Evolutionary conservation across 2,888 invertebrate species (phyloP), one percentile per base, ranked within the genome.

Genomic region (Dermolepida albohirtum): DNA sequence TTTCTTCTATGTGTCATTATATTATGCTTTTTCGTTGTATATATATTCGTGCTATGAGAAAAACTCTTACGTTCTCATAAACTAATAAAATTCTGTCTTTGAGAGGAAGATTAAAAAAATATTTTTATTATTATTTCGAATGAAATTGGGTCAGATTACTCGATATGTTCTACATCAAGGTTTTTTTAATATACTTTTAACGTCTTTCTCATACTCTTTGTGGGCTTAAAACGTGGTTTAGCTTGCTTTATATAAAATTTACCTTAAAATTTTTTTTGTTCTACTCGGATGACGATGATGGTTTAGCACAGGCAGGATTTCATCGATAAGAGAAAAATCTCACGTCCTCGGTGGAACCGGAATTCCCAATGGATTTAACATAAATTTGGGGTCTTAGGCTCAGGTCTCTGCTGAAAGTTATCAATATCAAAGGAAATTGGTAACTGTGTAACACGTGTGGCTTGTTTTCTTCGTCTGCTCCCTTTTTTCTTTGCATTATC

Each of bases 391-490:
- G 59, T 47, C 47, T 47, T 62, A 16, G 34, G 44, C 34, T 62
- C 59, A 47, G 17, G 17, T 16, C 59, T 47, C 44, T 47, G 59
- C 29, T 47, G 47, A 62, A 62, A 62, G 59, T 62, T 62, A 62
- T 62, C 59, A 62, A 62, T 62, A 62, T 62, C 59, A 62, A 62
- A 47, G 59, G 59, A 62, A 62, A 62, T 62, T 62, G 59, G 59
- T 62, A 62, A 62, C 59, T 47, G 39, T 49, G 39, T 47, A 62
- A 62, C 59, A 62, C 47, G 59, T 62, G 59, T 47, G 59, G 44
- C 34, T 62, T 47, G 59, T 62, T 47, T 47, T 62, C 47, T 10
- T 47, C 49, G 16, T 16, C 59, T 34, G 47, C 5, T 62, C 47
- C 16, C n/a, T 47, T 47, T 34, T 12, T 49, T 17, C 34, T 49